phyloP scores from a whole-genome alignment of 2,888 invertebrate genomes.

The Scelioninae gen. 1 region DNA sequence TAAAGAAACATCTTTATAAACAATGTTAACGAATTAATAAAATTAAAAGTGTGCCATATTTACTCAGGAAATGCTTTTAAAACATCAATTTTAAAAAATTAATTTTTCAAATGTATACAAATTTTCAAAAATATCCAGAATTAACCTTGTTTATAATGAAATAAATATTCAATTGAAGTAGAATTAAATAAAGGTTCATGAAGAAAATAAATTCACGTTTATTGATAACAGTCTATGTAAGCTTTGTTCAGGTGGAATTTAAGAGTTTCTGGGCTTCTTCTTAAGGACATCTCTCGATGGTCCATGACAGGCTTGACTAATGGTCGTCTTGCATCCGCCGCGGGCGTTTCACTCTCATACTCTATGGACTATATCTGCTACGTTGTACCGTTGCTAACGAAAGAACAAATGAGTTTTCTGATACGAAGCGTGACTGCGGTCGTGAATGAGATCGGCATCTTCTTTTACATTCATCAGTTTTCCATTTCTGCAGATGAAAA shows the following conservation, averaged over 20 bases:
- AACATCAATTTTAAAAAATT: too few relatives aligned
- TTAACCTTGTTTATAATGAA: too few relatives aligned
- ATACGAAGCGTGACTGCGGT: constrained; percentile 71
- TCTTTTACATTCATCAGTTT: constrained; percentile 40
- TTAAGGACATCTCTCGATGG: constrained; percentile 69
- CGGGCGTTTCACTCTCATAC: constrained; percentile 74
- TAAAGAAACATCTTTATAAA: too few relatives aligned
- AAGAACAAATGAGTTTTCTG: constrained; percentile 73
- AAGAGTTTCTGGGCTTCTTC: constrained; percentile 57
- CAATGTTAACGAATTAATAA: too few relatives aligned
- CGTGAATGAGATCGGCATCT: constrained; percentile 68
- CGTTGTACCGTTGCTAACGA: constrained; percentile 71
- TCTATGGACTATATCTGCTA: constrained; percentile 66
- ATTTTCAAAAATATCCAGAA: too few relatives aligned
- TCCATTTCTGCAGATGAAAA: constrained; percentile 27
- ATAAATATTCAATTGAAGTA: too few relatives aligned
- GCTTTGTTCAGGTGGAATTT: constrained; percentile 16
- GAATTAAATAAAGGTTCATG: too few relatives aligned
- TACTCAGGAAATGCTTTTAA: too few relatives aligned
- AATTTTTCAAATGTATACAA: too few relatives aligned
- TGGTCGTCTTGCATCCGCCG: constrained; percentile 78
- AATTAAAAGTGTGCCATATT: too few relatives aligned
- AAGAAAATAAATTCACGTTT: neutral
- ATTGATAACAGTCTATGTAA: constrained; percentile 4
- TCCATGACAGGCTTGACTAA: constrained; percentile 76